Percentiles rank a stretch among this genome's conserved stretches.
These are phyloP conservation scores for Nyctibius bracteatus DNA, from an alignment of 2,113 vertebrate genomes.

Conservation along the genomic window DNA sequence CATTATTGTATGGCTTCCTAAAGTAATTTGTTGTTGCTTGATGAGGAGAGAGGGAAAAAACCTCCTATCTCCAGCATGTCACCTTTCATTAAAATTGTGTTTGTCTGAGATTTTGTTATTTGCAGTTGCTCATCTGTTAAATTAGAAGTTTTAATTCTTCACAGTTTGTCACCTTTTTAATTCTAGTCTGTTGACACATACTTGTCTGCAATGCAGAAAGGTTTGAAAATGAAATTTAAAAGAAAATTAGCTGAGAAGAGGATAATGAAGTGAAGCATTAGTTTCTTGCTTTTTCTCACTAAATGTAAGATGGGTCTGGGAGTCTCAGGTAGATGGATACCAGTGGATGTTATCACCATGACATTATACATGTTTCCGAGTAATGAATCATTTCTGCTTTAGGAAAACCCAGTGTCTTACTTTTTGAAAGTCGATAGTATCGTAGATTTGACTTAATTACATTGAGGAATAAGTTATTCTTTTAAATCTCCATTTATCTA, in stretches of 20 bases:
- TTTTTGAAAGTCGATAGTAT: not conserved
- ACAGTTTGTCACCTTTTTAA: conserved; percentile 76
- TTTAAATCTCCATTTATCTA: not conserved
- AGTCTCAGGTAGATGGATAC: not conserved
- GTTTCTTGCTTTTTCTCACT: not conserved
- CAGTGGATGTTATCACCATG: not conserved
- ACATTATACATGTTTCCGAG: not conserved
- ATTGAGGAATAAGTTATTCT: not conserved
- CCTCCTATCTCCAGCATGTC: conserved; percentile 59
- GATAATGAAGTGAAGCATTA: not conserved
- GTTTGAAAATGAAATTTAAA: conserved; percentile 63
- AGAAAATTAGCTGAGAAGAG: conserved; percentile 52
- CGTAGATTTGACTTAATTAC: not conserved
- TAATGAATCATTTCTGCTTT: not conserved
- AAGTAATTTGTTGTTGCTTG: conserved; percentile 61
- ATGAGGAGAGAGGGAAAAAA: conserved; percentile 32
- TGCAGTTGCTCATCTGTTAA: conserved; percentile 78
- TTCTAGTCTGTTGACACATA: conserved; percentile 65
- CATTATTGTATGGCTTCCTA: conserved; percentile 41
- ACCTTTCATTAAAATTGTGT: conserved; percentile 75
- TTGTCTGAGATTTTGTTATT: conserved; percentile 74
- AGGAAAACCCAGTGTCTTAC: not conserved
- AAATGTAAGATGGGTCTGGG: not conserved
- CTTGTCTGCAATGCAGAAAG: conserved; percentile 49
- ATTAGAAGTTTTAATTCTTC: conserved; percentile 79